These are phyloP conservation scores for Stegophylla sp. DNA, from an alignment of 2,888 invertebrate species.

Conservation along the genomic window DNA sequence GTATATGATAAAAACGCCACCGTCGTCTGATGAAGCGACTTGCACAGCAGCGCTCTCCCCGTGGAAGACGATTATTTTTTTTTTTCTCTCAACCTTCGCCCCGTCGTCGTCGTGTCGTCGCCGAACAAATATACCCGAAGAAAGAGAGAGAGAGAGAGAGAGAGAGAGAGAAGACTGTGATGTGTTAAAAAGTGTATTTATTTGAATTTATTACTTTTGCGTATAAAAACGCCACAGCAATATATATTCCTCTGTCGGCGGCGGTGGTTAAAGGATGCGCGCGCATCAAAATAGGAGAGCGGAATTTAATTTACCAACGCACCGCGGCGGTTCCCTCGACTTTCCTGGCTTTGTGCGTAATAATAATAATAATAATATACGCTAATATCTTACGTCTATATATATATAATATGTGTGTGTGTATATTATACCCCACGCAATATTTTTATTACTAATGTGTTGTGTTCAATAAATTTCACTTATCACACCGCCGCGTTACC, in stretches of 20 bases:
- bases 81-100: not conserved
- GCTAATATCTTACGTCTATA: not conserved
- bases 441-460: not conserved
- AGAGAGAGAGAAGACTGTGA: not conserved
- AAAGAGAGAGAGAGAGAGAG: not conserved
- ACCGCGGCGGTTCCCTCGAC: slow-evolving; percentile 6
- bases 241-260: slow-evolving; percentile 31
- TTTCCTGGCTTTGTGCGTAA: slow-evolving; percentile 22
- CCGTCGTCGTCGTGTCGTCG: not conserved
- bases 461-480: slow-evolving; percentile 47
- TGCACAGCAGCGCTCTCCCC: not conserved
- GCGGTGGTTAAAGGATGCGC: slow-evolving; percentile 12
- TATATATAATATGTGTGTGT: not conserved
- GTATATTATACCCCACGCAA: not conserved
- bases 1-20: slow-evolving; percentile 1
- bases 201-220: slow-evolving; percentile 50
- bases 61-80: slow-evolving; percentile 17
- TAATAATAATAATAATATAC: slow-evolving; percentile 2
- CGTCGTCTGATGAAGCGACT: slow-evolving; percentile 8
- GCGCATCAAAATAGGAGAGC: not conserved
- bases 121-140: too few relatives aligned
- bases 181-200: slow-evolving; percentile 14
- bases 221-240: not conserved
- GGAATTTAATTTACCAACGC: slow-evolving; percentile 39
- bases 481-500: not conserved